These are phyloP conservation scores for Tachyglossus aculeatus DNA, from an alignment of 2,797 vertebrate species.

Conservation along the genomic window DNA sequence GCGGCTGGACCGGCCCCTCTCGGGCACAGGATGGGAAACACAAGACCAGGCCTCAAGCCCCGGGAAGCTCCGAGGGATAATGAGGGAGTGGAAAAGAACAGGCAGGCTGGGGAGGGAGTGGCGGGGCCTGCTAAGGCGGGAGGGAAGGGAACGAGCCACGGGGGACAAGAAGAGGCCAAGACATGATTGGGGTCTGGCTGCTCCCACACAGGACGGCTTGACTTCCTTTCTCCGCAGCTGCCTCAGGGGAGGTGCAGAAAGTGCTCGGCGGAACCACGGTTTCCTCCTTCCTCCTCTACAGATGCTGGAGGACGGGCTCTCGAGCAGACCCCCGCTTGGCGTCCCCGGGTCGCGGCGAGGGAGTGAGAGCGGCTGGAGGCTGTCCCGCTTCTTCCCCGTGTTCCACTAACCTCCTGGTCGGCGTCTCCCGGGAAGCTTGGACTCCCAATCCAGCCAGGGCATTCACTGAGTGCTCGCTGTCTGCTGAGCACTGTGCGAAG, in stretches of 20 bases:
- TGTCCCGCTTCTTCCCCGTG: constrained; percentile 1
- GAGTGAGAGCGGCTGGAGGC: background rate
- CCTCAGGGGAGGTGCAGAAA: fast-evolving
- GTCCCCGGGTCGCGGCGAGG: background rate
- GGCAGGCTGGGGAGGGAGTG: background rate
- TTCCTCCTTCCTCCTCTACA: constrained; percentile 1
- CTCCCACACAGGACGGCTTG: background rate
- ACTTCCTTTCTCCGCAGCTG: background rate
- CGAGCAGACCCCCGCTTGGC: constrained; percentile 46
- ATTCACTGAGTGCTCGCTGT: too few species aligned
- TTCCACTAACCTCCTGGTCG: constrained; percentile 18
- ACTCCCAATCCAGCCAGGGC: too few species aligned
- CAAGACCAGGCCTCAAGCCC: too few species aligned
- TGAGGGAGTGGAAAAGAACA: background rate
- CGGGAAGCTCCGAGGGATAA: too few species aligned
- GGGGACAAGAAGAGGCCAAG: fast-evolving
- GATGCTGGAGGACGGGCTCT: constrained; percentile 72
- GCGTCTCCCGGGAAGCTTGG: too few species aligned
- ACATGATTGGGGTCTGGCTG: background rate
- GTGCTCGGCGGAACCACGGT: background rate
- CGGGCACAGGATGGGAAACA: background rate
- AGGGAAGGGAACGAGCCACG: too few species aligned
- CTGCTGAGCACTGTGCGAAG: too few species aligned
- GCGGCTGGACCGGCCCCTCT: background rate
- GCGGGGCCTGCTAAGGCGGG: background rate